These are phyloP conservation scores for Drosophila pruinosa DNA, from an alignment of 1,140 invertebrate genomes.

Conservation along the genomic window DNA sequence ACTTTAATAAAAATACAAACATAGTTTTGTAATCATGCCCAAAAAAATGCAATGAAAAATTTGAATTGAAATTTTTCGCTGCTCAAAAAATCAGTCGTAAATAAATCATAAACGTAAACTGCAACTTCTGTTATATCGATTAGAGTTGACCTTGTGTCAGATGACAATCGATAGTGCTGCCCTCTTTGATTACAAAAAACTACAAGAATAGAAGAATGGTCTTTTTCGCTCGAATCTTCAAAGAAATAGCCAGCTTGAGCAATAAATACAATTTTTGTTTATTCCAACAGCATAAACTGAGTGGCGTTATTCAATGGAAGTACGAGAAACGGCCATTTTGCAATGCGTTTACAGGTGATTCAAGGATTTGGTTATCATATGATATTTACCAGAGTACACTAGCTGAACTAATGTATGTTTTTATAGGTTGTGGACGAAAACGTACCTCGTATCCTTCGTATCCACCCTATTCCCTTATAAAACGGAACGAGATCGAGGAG, in stretches of 20 bases:
- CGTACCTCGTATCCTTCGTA: constrained; percentile 84
- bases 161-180: no score
- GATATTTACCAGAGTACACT: not conserved
- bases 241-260: no score
- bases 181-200: no score
- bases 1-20: not conserved
- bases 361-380: not conserved
- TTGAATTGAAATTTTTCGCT: no score
- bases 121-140: no score
- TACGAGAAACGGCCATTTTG: constrained; percentile 88
- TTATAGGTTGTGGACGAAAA: constrained; percentile 87
- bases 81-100: no score
- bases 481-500: constrained; percentile 70
- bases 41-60: not conserved
- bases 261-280: no score
- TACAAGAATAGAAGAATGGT: no score
- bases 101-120: no score
- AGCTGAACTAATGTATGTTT: not conserved
- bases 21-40: not conserved
- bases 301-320: constrained; percentile 77
- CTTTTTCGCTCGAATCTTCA: no score
- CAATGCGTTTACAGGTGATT: constrained; percentile 88
- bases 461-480: constrained; percentile 78
- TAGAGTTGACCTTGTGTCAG: no score
- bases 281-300: constrained; percentile 67